These are phyloP conservation scores for Trisateles emortualis DNA, from an alignment of 2,888 invertebrate genomes.

Conservation along the genomic window DNA sequence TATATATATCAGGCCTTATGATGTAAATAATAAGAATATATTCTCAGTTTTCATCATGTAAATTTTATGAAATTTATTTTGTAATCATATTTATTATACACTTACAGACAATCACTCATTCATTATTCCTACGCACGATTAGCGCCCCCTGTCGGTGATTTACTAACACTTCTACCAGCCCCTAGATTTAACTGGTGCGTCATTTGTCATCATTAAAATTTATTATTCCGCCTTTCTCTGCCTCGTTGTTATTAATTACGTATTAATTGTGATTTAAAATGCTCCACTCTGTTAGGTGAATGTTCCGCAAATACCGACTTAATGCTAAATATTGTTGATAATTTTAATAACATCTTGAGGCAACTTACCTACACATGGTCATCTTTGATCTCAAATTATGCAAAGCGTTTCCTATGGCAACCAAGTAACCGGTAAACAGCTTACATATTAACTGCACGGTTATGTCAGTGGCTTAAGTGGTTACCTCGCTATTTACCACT, in stretches of 20 bases:
- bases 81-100: neutral
- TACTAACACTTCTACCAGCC: constrained; percentile 40
- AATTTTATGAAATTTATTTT: neutral
- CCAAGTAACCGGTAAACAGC: too few species aligned
- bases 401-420: too few species aligned
- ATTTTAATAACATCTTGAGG: neutral
- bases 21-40: neutral
- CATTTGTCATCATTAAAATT: constrained; percentile 75
- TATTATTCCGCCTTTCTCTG: constrained; percentile 64
- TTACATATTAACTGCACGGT: too few species aligned
- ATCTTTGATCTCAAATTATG: too few species aligned
- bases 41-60: neutral
- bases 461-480: too few species aligned
- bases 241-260: constrained; percentile 47
- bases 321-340: constrained; percentile 1
- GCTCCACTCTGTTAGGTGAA: constrained; percentile 32
- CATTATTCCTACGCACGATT: constrained; percentile 29
- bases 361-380: too few species aligned
- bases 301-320: constrained; percentile 31
- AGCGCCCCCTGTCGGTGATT: constrained; percentile 35
- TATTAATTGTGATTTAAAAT: constrained; percentile 62
- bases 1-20: neutral
- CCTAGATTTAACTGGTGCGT: constrained; percentile 47
- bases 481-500: too few species aligned
- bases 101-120: constrained; percentile 32